Conservation (phyloP, 2,113 vertebrate genomes). For the Gorsachius goisagi region DNA sequence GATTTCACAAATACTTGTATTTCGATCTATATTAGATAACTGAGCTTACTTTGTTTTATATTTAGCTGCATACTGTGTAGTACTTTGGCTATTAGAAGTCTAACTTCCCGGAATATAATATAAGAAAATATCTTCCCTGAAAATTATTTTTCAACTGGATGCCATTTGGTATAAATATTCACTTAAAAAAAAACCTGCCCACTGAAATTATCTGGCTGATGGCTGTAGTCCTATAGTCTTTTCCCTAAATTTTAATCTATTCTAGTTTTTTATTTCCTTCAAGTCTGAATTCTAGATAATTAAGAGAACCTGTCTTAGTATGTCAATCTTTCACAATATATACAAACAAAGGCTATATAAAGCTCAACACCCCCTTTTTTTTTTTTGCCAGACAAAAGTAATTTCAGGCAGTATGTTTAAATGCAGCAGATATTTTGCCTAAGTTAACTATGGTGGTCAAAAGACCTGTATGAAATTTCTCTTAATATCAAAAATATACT, state of each 20-base stretch:
- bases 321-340: not conserved
- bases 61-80: constrained; percentile 15
- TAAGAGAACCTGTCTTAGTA: not conserved
- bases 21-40: constrained; percentile 31
- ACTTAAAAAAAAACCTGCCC: not conserved
- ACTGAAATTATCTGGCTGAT: not conserved
- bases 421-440: not conserved
- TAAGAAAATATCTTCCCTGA: constrained; percentile 3
- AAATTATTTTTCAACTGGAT: constrained; percentile 33
- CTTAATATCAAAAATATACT: not conserved
- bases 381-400: not conserved
- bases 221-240: not conserved
- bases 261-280: not conserved
- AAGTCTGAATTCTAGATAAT: not conserved
- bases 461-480: not conserved
- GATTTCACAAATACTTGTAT: constrained; percentile 26
- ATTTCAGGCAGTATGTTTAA: not conserved
- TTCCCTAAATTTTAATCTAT: not conserved
- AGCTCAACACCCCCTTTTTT: rapidly evolving
- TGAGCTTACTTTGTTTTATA: constrained; percentile 33
- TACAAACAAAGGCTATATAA: not conserved
- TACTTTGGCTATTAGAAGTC: not conserved
- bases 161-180: not conserved
- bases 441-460: not conserved
- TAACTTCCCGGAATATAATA: constrained; percentile 26